Percentiles rank a stretch among this genome's conserved stretches.
Conservation (phyloP, 2,113 vertebrate species). For the Chionodraco myersi region DNA sequence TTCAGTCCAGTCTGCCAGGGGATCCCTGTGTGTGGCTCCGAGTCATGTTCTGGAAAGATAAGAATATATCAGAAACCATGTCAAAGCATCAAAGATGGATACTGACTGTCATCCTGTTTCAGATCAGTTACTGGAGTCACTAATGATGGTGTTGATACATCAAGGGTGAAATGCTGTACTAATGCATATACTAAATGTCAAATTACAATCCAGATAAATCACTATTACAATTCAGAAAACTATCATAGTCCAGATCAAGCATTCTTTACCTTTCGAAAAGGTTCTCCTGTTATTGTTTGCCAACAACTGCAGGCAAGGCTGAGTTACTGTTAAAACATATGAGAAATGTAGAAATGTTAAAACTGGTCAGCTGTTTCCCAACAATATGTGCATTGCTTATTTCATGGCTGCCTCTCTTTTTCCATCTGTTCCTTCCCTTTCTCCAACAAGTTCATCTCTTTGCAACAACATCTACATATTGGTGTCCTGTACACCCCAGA, state of each 20-base stretch:
- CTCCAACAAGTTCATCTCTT: neutral
- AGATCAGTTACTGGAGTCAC: neutral
- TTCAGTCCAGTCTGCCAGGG: slow-evolving; percentile 94
- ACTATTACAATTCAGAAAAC: neutral
- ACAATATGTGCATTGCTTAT: neutral
- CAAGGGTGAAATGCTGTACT: no score
- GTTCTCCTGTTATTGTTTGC: slow-evolving; percentile 86
- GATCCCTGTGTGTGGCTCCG: slow-evolving; percentile 69
- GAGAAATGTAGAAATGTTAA: slow-evolving; percentile 1
- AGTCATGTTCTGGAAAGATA: slow-evolving; percentile 62
- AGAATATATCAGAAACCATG: slow-evolving; percentile 20
- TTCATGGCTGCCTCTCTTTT: neutral
- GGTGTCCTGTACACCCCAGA: neutral
- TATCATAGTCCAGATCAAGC: neutral
- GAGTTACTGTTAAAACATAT: slow-evolving; percentile 79
- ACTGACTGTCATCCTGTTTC: neutral
- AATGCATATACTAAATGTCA: no score
- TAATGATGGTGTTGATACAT: neutral
- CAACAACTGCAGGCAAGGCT: slow-evolving; percentile 93
- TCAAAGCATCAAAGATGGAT: neutral
- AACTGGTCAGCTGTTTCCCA: neutral
- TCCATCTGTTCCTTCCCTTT: neutral
- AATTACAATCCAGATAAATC: neutral
- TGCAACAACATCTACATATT: neutral
- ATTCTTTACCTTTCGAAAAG: slow-evolving; percentile 87